Base-by-base conservation (phyloP, 2,888 invertebrate species). In the Digitonthophagus gazella region DNA sequence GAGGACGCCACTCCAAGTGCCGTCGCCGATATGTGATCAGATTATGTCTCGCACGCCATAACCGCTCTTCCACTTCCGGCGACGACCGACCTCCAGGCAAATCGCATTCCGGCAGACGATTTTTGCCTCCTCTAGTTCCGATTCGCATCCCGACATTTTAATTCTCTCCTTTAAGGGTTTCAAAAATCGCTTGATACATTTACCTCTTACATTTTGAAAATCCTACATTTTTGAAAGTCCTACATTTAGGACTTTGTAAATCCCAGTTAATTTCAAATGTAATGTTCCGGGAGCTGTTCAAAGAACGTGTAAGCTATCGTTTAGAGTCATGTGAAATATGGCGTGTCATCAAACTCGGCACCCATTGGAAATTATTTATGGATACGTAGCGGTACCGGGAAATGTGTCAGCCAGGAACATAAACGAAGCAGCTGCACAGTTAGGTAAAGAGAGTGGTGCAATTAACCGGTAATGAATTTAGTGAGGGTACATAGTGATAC, bases 1-100 rank as follows among this genome's bases (percentile, higher is more conserved):
- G 78, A 77, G 77, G 79, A 80, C 78, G 79, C 80, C 80, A 78
- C 80, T 80, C 79, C 78, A 79, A 78, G 80, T 78, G 28, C 28
- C 28, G 28, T 44, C 28, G 28, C 79, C 80, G 80, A 81, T 81
- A 80, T 81, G 80, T 80, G 80, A 80, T 81, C 80, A 79, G 81
- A 81, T 81, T 80, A 81, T 80, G 78, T 78, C 78, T 76, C 75
- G 73, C 28, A 44, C 73, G 74, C 73, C 71, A 76, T 74, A 76
- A 75, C 75, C 75, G 57, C 65, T 65, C 58, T 67, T 58, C 69
- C 58, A 64, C 56, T 64, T 67, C 58, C 56, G 58, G 65, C 65
- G 58, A 15, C 65, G 64, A 54, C 72, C 71, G 71, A 72, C 72
- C 71, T 71, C 71, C 72, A 75, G 75, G 75, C 76, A 75, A 75